phyloP scores from a whole-genome alignment of 2,113 vertebrate genomes.

The Leuciscus idus region DNA sequence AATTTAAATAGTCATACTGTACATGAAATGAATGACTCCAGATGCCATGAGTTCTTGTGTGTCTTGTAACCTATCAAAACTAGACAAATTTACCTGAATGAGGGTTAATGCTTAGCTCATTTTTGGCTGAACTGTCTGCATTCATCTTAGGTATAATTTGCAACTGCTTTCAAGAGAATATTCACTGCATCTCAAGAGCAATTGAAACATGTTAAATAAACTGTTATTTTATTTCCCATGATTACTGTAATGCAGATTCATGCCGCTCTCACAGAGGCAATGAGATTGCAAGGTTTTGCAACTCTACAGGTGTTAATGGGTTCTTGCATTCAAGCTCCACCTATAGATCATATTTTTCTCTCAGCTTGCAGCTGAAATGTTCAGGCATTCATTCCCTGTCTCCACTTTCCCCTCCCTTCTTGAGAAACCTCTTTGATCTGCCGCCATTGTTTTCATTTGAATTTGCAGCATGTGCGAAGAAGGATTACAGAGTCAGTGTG shows the following conservation, averaged over 20 bases:
- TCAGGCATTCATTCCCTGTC: neutral
- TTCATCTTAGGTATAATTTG: neutral
- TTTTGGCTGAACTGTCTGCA: neutral
- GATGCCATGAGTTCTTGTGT: neutral
- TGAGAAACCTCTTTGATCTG: conserved; percentile 36
- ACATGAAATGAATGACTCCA: neutral
- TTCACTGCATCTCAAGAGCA: neutral
- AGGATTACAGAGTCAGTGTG: conserved; percentile 13
- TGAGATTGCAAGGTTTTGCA: neutral
- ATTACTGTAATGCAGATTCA: conserved; percentile 20
- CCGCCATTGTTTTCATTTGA: conserved; percentile 15
- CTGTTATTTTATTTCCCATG: neutral
- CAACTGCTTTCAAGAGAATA: neutral
- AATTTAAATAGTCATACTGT: neutral
- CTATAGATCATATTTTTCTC: conserved; percentile 21
- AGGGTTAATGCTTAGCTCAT: neutral
- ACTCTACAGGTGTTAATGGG: neutral
- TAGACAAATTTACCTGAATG: neutral
- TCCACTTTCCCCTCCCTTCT: neutral
- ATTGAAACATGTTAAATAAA: neutral
- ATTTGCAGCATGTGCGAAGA: conserved; percentile 44
- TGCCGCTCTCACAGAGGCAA: neutral
- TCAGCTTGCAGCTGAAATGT: conserved; percentile 23
- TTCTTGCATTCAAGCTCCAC: neutral
- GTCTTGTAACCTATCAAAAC: neutral